Conservation (phyloP, 2,888 invertebrate species). For the Sphaerophoria taeniata region DNA sequence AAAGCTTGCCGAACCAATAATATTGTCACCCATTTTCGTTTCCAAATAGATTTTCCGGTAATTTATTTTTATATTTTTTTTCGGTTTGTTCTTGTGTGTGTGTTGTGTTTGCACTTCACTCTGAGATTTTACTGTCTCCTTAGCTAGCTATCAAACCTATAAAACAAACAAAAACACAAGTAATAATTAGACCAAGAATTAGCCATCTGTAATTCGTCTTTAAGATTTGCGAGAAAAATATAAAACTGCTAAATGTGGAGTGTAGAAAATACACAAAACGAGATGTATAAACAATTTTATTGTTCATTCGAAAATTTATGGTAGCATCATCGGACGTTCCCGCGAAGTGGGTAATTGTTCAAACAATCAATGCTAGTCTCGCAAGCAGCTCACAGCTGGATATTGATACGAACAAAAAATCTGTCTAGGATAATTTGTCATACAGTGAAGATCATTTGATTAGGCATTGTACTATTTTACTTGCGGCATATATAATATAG, state of each 20-base stretch:
- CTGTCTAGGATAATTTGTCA: not conserved
- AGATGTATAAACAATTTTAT: slow-evolving; percentile 58
- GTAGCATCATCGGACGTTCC: slow-evolving; percentile 23
- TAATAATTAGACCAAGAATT: slow-evolving; percentile 52
- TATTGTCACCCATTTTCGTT: slow-evolving; percentile 81
- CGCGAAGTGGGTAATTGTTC: slow-evolving; percentile 63
- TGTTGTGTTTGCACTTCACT: slow-evolving; percentile 16
- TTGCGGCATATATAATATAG: too few species aligned
- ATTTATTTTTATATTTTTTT: not conserved
- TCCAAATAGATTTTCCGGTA: not conserved
- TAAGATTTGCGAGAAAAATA: slow-evolving; percentile 17
- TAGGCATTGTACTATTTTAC: not conserved
- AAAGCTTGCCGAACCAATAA: slow-evolving; percentile 91
- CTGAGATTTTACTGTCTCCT: slow-evolving; percentile 27
- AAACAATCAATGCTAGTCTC: slow-evolving; percentile 62
- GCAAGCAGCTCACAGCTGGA: slow-evolving; percentile 46
- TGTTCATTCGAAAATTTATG: slow-evolving; percentile 54
- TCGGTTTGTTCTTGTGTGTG: slow-evolving; percentile 4
- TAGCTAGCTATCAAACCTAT: slow-evolving; percentile 59
- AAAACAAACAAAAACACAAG: slow-evolving; percentile 27
- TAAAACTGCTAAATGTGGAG: not conserved
- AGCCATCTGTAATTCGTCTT: slow-evolving; percentile 49
- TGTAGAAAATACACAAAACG: slow-evolving; percentile 17
- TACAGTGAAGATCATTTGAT: not conserved
- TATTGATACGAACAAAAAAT: slow-evolving; percentile 2